A percentile compares a stretch with the other conserved stretches of the same genome.
Evolutionary conservation across 2,113 vertebrate species (phyloP).

Genomic region (Paracanthobrama guichenoti): DNA sequence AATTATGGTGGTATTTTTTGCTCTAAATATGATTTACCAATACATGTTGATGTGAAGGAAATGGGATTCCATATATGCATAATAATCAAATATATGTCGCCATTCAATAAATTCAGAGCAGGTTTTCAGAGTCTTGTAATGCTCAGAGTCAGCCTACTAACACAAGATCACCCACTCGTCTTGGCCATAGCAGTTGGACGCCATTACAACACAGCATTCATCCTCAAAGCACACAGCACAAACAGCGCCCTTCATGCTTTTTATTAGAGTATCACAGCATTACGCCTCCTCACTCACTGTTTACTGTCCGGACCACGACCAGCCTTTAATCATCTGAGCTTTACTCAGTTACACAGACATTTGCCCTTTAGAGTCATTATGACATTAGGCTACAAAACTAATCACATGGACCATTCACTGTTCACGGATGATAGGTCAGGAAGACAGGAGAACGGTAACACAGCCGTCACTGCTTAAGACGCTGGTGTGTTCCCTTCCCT

Average conservation of each 20-base stretch:
- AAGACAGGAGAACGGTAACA: not conserved
- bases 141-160: conserved; percentile 9
- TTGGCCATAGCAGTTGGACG: conserved; percentile 30
- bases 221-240: conserved; percentile 37
- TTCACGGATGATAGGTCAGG: conserved; percentile 45
- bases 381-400: conserved; percentile 37
- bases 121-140: not conserved
- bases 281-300: conserved; percentile 21
- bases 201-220: conserved; percentile 43
- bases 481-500: not conserved
- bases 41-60: not conserved
- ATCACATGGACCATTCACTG: conserved; percentile 43
- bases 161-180: conserved; percentile 6
- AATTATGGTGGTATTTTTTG: not conserved
- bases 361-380: conserved; percentile 42
- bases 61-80: not conserved
- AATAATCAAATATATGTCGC: not conserved
- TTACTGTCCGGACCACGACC: not conserved
- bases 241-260: conserved; percentile 30
- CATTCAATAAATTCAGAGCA: not conserved
- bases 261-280: conserved; percentile 31
- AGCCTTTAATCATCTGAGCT: conserved; percentile 42
- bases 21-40: not conserved
- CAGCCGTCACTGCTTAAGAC: not conserved
- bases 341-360: conserved; percentile 26